Base-by-base conservation (phyloP, 2,113 vertebrate genomes). In the Equus przewalskii region DNA sequence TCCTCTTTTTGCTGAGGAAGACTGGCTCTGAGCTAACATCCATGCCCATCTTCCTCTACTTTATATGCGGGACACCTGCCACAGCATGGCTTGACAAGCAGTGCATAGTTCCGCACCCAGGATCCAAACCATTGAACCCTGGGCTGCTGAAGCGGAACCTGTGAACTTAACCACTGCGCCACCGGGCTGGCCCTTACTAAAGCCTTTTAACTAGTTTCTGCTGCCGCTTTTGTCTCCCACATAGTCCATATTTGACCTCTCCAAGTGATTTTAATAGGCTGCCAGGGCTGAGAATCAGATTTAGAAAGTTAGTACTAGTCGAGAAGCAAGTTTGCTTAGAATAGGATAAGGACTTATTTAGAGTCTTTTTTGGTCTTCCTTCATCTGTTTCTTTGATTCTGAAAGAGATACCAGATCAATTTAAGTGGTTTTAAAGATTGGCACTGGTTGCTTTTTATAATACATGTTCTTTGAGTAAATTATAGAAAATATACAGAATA, bases 381-480 rank as follows among this genome's bases (percentile, higher is more conserved):
- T 13, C 19, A 4, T 87, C 16, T 69, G 2, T 62, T 73, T 85
- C 15, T 72, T 96, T 41, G 30, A 49, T 72, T 93, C 24, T 91
- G 81, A 28, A 94, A 81, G 8, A 19, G 13, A 75, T 64, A 65
- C 44, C 19, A 56, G n/a, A 46, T 90, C 22, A 44, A 10, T 81
- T 67, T 87, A 81, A 76, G 8, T 87, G 24, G 6, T 75, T 97
- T 92, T 79, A 84, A 97, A 84, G 49, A 79, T 94, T 84, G 51
- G 30, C 73, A 81, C 26, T 69, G 41, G 14, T 91, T 94, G 75
- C 36, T 93, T 89, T 92, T 89, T 93, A 51, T 76, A 46, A 36
- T 83, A 91, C 22, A 10, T 86, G 60, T 19, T 76, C 21, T 90
- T 75, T 75, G 28, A 95, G 51, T 80, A 89, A 84, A 85, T 70